Conservation (phyloP, 2,888 invertebrate genomes). For the Saturnia japonica region DNA sequence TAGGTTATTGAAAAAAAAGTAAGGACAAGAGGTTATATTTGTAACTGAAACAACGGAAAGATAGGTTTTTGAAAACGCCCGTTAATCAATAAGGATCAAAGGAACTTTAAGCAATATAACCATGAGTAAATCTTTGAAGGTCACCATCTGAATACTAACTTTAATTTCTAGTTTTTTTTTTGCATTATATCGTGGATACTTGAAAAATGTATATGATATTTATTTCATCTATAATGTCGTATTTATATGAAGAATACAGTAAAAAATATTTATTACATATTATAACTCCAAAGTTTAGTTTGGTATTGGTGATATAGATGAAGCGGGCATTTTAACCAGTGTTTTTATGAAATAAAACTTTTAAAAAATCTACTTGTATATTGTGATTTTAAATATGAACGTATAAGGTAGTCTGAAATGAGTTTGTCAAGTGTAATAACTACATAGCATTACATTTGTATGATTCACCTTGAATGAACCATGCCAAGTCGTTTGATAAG, state of each 20-base stretch:
- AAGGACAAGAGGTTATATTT: no score
- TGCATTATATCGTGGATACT: neutral
- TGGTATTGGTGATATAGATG: neutral
- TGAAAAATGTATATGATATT: neutral
- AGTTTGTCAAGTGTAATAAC: neutral
- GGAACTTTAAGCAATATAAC: no score
- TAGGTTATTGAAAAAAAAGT: no score
- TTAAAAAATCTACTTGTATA: neutral
- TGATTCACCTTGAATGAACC: conserved; percentile 18
- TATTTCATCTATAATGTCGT: neutral
- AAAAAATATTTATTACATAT: neutral
- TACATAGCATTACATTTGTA: neutral
- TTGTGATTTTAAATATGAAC: neutral
- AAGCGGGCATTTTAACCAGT: neutral
- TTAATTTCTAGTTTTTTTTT: neutral
- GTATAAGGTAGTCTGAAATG: neutral
- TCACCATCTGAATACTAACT: neutral
- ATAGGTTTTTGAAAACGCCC: no score
- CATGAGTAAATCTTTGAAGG: neutral
- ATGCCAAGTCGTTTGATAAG: conserved; percentile 13
- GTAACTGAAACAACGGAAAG: no score
- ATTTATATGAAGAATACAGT: neutral
- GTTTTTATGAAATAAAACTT: neutral
- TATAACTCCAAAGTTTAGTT: neutral
- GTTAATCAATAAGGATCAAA: no score